Percentiles rank a stretch among this genome's conserved stretches.
Conservation (phyloP, 2,888 invertebrate genomes). For the Dilophus febrilis region DNA sequence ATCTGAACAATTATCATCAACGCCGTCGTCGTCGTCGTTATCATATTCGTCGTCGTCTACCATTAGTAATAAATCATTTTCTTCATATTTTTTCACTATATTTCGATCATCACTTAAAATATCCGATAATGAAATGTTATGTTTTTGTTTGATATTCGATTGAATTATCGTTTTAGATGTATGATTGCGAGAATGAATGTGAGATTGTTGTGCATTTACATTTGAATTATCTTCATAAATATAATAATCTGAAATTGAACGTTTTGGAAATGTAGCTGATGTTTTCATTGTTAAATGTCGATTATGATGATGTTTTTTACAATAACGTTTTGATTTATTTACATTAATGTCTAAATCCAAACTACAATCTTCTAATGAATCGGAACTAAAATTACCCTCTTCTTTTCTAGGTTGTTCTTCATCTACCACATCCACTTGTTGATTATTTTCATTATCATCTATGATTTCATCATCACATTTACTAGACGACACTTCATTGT, state of each 20-base stretch:
- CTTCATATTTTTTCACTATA: slow-evolving; percentile 15
- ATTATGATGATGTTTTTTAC: slow-evolving; percentile 34
- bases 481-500: slow-evolving; percentile 19
- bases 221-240: slow-evolving; percentile 40
- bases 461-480: slow-evolving; percentile 23
- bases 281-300: slow-evolving; percentile 11
- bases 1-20: slow-evolving; percentile 30
- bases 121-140: slow-evolving; percentile 42
- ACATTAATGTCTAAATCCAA: slow-evolving; percentile 35
- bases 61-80: no score
- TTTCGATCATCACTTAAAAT: slow-evolving; percentile 17
- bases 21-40: slow-evolving; percentile 29
- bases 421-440: background rate
- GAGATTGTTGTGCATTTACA: no score
- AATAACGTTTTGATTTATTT: slow-evolving; percentile 31
- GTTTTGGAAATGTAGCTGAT: slow-evolving; percentile 33
- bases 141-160: slow-evolving; percentile 1
- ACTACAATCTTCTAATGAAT: slow-evolving; percentile 58
- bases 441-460: slow-evolving; percentile 5
- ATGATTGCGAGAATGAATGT: no score
- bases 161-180: no score
- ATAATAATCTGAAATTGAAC: slow-evolving; percentile 64
- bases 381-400: slow-evolving; percentile 59
- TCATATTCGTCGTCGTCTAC: background rate
- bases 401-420: no score